Conservation (phyloP, 1,140 invertebrate genomes). For the Anthonomus grandis region DNA sequence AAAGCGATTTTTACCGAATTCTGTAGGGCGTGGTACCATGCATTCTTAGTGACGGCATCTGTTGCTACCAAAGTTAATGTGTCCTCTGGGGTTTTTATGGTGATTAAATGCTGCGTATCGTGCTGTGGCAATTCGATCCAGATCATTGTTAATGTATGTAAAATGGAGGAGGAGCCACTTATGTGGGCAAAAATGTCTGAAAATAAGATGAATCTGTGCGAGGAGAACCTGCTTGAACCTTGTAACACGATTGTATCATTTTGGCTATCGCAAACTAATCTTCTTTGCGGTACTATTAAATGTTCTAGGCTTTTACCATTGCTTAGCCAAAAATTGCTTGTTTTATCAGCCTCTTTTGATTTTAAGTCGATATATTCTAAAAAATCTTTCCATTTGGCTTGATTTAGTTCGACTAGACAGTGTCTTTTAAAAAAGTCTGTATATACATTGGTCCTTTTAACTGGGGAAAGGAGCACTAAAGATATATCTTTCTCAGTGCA, state of each 20-base stretch:
- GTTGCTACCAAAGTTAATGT: constrained; percentile 63
- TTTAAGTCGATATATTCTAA: constrained; percentile 61
- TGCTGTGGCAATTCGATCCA: constrained; percentile 70
- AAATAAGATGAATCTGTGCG: constrained; percentile 74
- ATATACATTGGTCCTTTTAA: constrained; percentile 40
- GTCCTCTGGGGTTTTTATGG: constrained; percentile 75
- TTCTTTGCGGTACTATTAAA: constrained; percentile 63
- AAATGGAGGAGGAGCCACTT: constrained; percentile 57
- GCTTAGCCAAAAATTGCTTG: constrained; percentile 74
- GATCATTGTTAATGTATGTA: constrained; percentile 68
- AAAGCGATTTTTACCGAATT: constrained; percentile 60
- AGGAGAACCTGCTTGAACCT: constrained; percentile 64
- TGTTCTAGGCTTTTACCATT: constrained; percentile 64
- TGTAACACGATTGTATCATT: constrained; percentile 64
- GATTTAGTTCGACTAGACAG: constrained; percentile 44
- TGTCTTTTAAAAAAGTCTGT: constrained; percentile 18
- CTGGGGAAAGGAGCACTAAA: constrained; percentile 58
- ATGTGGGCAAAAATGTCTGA: constrained; percentile 73
- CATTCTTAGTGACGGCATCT: constrained; percentile 66
- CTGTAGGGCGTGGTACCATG: constrained; percentile 73
- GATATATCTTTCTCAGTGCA: constrained; percentile 53
- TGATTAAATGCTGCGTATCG: constrained; percentile 30
- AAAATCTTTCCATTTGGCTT: constrained; percentile 59
- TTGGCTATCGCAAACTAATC: constrained; percentile 75
- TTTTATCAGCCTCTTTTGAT: constrained; percentile 64